Evolutionary conservation across 2,888 invertebrate species (phyloP), one percentile per base, ranked within the genome.

Genomic region (Nasonovia ribisnigri): DNA sequence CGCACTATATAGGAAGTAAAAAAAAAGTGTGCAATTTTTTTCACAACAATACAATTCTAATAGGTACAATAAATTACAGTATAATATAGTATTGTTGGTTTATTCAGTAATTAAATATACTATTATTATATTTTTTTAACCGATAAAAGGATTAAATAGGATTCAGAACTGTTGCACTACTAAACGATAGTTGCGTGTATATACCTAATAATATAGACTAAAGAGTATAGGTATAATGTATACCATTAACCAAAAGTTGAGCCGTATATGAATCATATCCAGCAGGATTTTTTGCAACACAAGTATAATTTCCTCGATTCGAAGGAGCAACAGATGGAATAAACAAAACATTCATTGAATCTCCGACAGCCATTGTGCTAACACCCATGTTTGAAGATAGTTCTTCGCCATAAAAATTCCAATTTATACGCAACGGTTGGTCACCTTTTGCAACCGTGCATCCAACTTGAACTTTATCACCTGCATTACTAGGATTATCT

Each of bases 241-340:
- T 57, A 98, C 98, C 97, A 95, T 98, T 97, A 89, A 98, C 97
- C 95, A 96, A 96, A 95, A 98, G 96, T 95, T 96, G 96, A 90
- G 97, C 96, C 11, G 97, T 97, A 95, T 97, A 97, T 95, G 97
- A 97, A 88, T 97, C 96, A 95, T 96, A 96, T 94, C 97, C 98
- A 84, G 97, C 97, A 95, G 96, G 96, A 96, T 98, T 98, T 91
- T 96, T 96, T 29, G 97, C 97, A 93, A 96, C 96, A 95, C 98
- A 98, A 95, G 97, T 97, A 95, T 97, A 98, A 94, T 97, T 96
- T 95, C 98, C 98, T 94, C 97, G 97, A 95, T 98, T 98, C 95
- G 97, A 96, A 89, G 97, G 97, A 91, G 97, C 97, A 88, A 98
- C 97, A 24, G 97, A 96, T 95, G 97, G 97, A 94, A 97, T 97